Evolutionary conservation across 2,113 vertebrate species (phyloP), one percentile per base, ranked within the genome.

Genomic region (Salvelinus namaycush): DNA sequence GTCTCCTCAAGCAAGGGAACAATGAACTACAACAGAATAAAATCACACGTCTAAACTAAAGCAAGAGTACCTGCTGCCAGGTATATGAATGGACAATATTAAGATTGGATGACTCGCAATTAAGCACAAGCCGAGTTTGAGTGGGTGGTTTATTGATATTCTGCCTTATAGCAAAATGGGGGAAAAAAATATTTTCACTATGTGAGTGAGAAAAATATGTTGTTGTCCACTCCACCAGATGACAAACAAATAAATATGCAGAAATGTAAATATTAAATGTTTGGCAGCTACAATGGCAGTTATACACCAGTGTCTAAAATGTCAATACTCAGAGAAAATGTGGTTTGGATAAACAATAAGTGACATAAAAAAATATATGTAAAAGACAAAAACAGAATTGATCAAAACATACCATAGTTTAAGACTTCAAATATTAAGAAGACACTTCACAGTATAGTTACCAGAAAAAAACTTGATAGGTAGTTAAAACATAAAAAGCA

Each of bases 91-190:
- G n/a, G 54, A 51, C 29, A 31, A 26, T 1, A 4, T 48, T 3
- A 72, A 3, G 20, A 31, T 49, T 9, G 26, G 13, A 73, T 11
- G 27, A 73, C 13, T 18, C 27, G 39, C 39, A 70, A 70, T 44
- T 39, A 59, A 54, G 44, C 31, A 75, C 26, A 67, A 73, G 64
- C 18, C 3, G 73, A 27, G 4, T 13, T 31, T 72, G 75, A 79
- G 64, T 49, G 4, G 51, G 81, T 39, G 16, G 65, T 90, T 92
- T 89, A 89, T 84, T 90, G 73, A 83, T 78, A 78, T 57, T 64
- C 22, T 68, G 74, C 69, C 59, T 18, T 66, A 70, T 66, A 64
- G 81, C 54, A 83, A 65, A 76, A 73, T 72, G 44, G 29, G 29
- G 29, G 29, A 29, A 29, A 29, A 29, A 3, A 29, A 29, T 29